phyloP scores from a whole-genome alignment of 2,888 invertebrate genomes.

The Drosophila barbarae region DNA sequence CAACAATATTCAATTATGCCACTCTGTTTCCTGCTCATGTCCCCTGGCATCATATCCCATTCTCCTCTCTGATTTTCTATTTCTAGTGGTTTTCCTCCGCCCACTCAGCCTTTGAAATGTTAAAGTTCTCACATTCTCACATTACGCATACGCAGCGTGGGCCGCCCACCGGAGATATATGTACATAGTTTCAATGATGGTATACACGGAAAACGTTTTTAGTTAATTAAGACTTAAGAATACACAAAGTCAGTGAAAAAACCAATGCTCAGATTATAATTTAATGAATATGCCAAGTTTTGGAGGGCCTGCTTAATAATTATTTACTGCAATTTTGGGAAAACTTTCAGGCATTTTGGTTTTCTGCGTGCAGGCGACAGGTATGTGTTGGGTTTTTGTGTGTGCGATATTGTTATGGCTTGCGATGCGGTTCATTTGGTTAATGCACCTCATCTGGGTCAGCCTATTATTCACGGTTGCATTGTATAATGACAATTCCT shows the following conservation, averaged over 20 bases:
- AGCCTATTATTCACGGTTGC: slow-evolving; percentile 60
- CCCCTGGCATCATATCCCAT: not conserved
- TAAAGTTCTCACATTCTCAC: slow-evolving; percentile 21
- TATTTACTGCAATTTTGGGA: not conserved
- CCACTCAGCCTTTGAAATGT: slow-evolving; percentile 14
- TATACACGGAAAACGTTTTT: not conserved
- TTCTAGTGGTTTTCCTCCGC: not conserved
- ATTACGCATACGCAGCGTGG: slow-evolving; percentile 57
- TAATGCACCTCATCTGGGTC: slow-evolving; percentile 58
- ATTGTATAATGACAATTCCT: slow-evolving; percentile 39
- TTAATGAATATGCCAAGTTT: no score
- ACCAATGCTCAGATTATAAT: no score
- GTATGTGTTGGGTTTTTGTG: slow-evolving; percentile 12
- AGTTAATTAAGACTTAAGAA: not conserved
- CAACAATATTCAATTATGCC: slow-evolving; percentile 10
- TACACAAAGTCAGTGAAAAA: no score
- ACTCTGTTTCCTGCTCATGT: not conserved
- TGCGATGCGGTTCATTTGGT: slow-evolving; percentile 71
- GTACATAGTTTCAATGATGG: not conserved
- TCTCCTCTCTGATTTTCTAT: not conserved
- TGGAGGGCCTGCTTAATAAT: not conserved
- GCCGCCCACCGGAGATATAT: slow-evolving; percentile 10
- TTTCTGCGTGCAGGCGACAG: not conserved
- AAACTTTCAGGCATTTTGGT: not conserved
- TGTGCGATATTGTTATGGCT: slow-evolving; percentile 39